Percentiles rank a stretch among this genome's conserved stretches.
Evolutionary conservation across 1,140 invertebrate genomes (phyloP).

Genomic region (Popillia japonica): DNA sequence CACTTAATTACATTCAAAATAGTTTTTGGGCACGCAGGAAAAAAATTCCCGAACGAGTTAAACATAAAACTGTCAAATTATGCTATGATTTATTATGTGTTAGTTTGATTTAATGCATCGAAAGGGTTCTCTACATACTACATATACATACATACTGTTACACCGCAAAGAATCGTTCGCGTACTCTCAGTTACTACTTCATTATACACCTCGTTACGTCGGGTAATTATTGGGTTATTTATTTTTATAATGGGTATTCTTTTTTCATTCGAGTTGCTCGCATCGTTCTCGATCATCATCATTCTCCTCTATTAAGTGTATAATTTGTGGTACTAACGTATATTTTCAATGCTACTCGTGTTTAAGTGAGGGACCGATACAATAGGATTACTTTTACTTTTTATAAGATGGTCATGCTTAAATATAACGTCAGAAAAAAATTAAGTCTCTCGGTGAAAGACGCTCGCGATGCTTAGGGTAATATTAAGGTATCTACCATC

Average conservation of each 20-base stretch:
- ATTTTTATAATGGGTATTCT: constrained; percentile 31
- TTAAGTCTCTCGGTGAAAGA: not conserved
- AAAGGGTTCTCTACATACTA: not conserved
- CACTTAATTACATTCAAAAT: constrained; percentile 22
- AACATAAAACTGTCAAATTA: constrained; percentile 22
- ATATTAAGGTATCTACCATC: not conserved
- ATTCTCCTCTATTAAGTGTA: constrained; percentile 30
- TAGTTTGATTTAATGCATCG: constrained; percentile 33
- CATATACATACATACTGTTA: not conserved
- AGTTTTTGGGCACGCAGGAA: not conserved
- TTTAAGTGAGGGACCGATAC: constrained; percentile 17
- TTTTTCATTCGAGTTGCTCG: constrained; percentile 3
- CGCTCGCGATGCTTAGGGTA: not conserved
- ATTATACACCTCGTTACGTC: constrained; percentile 23
- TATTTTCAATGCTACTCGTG: constrained; percentile 27
- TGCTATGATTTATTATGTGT: constrained; percentile 26
- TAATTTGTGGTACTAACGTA: constrained; percentile 34
- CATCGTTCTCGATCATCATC: constrained; percentile 9
- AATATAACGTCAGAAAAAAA: constrained; percentile 1
- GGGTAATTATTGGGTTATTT: constrained; percentile 34
- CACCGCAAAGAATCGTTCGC: not conserved
- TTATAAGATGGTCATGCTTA: constrained; percentile 18
- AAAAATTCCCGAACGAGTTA: not conserved
- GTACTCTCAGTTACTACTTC: not conserved
- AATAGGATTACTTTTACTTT: constrained; percentile 5